Evolutionary conservation across 2,888 invertebrate species (phyloP).

Genomic region (Nowickia ferox): DNA sequence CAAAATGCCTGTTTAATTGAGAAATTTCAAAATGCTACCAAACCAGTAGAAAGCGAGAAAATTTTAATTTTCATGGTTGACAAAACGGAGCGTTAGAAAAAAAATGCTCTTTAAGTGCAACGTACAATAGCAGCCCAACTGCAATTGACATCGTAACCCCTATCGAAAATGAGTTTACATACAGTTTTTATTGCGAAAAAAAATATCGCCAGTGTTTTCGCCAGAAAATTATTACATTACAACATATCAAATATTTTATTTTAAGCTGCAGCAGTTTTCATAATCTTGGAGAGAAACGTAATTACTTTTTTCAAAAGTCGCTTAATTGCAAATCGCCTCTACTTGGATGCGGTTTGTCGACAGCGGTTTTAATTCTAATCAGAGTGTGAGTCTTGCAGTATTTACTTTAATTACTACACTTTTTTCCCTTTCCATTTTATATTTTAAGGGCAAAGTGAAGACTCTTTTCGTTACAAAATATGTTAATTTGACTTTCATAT

Average conservation of each 20-base stretch:
- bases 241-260: no score
- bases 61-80: conserved; percentile 72
- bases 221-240: no score
- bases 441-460: neutral
- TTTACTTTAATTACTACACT: neutral
- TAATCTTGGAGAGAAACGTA: no score
- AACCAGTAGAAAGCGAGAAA: conserved; percentile 59
- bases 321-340: no score
- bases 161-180: no score
- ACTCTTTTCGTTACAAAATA: conserved; percentile 24
- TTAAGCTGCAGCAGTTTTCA: no score
- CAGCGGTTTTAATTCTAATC: no score
- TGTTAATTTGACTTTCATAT: conserved; percentile 47
- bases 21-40: conserved; percentile 25
- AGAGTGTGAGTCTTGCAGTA: neutral
- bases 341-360: no score
- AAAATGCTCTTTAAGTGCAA: conserved; percentile 2
- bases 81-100: conserved; percentile 12
- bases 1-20: conserved; percentile 16
- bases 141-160: no score
- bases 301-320: no score
- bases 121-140: neutral
- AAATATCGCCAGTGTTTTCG: no score
- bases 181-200: no score
- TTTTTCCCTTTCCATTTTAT: neutral